Evolutionary conservation across 2,113 vertebrate genomes (phyloP).

Genomic region (Herpetotheres cachinnans): DNA sequence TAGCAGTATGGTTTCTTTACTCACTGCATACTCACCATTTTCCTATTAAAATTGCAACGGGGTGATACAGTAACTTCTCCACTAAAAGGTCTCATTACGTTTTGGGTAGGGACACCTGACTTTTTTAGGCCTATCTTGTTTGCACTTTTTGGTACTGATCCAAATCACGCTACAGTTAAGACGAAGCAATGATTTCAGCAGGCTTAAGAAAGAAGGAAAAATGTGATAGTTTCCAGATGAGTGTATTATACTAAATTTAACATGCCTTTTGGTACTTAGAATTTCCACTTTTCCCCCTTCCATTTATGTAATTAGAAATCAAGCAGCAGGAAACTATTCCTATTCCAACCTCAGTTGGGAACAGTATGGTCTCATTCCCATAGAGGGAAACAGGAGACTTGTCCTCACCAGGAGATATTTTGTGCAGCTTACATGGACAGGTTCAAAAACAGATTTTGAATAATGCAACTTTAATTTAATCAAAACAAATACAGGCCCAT

Average conservation of each 20-base stretch:
- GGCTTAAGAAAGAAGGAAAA: conserved; percentile 59
- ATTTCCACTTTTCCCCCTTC: conserved; percentile 66
- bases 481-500: conserved; percentile 38
- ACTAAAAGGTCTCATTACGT: neutral
- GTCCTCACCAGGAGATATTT: neutral
- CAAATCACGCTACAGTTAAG: neutral
- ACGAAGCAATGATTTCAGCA: conserved; percentile 41
- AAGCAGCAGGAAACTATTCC: conserved; percentile 55
- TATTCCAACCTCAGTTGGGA: neutral
- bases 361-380: neutral
- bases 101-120: conserved; percentile 25
- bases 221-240: conserved; percentile 79
- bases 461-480: conserved; percentile 59
- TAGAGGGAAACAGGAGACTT: neutral
- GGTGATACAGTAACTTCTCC: neutral
- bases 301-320: conserved; percentile 69
- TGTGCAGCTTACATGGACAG: conserved; percentile 49
- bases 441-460: conserved; percentile 48
- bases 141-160: neutral
- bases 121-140: conserved; percentile 2
- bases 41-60: neutral
- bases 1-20: neutral
- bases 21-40: neutral
- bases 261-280: conserved; percentile 72
- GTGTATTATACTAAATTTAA: conserved; percentile 67